Evolutionary conservation across 1,140 invertebrate genomes (phyloP), one percentile per base, ranked within the genome.

Genomic region (Vanessa atalanta): DNA sequence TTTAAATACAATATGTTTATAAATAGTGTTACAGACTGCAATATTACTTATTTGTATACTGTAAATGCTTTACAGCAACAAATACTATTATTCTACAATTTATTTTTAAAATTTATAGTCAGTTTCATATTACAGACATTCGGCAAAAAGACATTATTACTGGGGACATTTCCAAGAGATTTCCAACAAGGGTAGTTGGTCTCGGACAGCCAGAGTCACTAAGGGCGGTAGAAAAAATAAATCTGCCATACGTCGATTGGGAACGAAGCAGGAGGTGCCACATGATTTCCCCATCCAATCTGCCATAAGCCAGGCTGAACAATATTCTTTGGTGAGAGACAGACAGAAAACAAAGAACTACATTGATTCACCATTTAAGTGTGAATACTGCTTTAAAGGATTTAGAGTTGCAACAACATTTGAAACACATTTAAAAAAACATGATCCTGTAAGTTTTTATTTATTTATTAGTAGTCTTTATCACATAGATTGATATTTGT

Each of bases 371-470:
- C 71, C 76, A 20, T 91, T 80, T 47, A 89, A 88, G 23, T 92
- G 90, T 75, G 78, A 88, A 63, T 63, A 87, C 61, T 91, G 90
- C 68, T 92, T 79, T 37, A 84, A 80, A 79, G 90, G 90, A 8
- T 92, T 89, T 47, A 79, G 90, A 53, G 85, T 83, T 23, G 47
- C 60, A 14, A 50, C 47, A 0, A 89, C 90, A 0, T 91, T 84
- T 65, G 79, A 79, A 20, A 92, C 88, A 14, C 89, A 92, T 64
- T 87, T 91, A 83, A 83, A 81, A 64, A 92, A 92, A 80, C 90
- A 92, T 83, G 84, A 90, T 70, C 88, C 90, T 63, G 90, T 91
- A 76, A 86, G 87, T 82, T 43, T 70, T 31, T 8, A 50, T 57
- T 26, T 47, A 26, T 47, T 69, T 43, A 20, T 65, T 16, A n/a